Conservation (phyloP, 1,140 invertebrate genomes). For the Bombus fervidus region DNA sequence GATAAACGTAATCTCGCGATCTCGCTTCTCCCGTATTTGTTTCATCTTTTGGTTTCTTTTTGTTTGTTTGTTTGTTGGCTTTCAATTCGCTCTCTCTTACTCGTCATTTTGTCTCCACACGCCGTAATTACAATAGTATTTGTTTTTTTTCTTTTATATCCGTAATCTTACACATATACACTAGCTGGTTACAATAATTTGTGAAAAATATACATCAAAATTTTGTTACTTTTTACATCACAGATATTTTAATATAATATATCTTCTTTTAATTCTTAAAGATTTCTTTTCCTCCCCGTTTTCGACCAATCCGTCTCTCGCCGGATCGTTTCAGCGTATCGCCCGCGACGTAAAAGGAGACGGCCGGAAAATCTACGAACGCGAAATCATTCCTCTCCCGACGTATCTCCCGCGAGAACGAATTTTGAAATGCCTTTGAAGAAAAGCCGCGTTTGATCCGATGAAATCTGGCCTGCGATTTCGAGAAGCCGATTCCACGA, state of each 20-base stretch:
- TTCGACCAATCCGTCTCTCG: conserved; percentile 71
- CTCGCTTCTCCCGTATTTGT: conserved; percentile 49
- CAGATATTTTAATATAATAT: conserved; percentile 83
- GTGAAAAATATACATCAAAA: conserved; percentile 84
- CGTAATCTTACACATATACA: conserved; percentile 81
- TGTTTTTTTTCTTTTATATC: conserved; percentile 54
- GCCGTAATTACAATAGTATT: conserved; percentile 79
- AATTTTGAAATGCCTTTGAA: conserved; percentile 7
- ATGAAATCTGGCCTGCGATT: conserved; percentile 9
- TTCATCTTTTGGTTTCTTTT: conserved; percentile 23
- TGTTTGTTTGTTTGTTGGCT: conserved; percentile 54
- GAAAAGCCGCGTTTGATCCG: background rate
- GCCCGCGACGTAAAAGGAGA: conserved; percentile 61
- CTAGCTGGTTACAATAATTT: conserved; percentile 82
- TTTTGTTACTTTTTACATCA: conserved; percentile 83
- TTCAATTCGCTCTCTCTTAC: conserved; percentile 55
- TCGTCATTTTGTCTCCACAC: conserved; percentile 66
- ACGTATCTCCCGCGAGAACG: background rate
- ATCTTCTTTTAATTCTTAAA: conserved; percentile 81
- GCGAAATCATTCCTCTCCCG: background rate
- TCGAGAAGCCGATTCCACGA: background rate
- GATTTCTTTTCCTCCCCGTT: conserved; percentile 75
- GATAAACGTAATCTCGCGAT: conserved; percentile 72
- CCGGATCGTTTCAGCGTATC: conserved; percentile 66
- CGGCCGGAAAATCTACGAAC: conserved; percentile 44